Evolutionary conservation across 2,888 invertebrate species (phyloP).

Genomic region (Metopia argyrocephala): DNA sequence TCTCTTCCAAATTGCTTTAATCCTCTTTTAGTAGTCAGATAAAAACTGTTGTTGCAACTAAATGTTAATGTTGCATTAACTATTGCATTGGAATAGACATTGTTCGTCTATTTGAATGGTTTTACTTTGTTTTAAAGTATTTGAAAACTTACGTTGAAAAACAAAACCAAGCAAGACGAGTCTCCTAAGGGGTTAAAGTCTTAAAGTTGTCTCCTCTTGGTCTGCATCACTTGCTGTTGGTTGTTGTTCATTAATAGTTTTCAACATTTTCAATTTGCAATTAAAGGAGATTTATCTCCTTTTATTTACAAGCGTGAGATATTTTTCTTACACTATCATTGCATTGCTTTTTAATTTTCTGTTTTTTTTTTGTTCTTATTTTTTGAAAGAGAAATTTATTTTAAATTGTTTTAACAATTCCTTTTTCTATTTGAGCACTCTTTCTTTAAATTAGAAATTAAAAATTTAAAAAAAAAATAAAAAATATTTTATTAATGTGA

Average conservation of each 20-base stretch:
- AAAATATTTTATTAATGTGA: neutral
- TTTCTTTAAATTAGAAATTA: neutral
- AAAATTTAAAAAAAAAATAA: neutral
- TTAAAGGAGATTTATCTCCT: slow-evolving; percentile 60
- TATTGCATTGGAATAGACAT: too few relatives aligned
- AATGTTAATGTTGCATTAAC: too few relatives aligned
- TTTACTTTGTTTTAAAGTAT: too few relatives aligned
- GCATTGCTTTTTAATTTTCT: slow-evolving; percentile 15
- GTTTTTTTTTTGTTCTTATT: too few relatives aligned
- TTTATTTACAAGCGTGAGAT: slow-evolving; percentile 63
- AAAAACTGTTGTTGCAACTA: too few relatives aligned
- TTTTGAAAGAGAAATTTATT: slow-evolving; percentile 54
- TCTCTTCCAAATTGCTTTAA: slow-evolving; percentile 24
- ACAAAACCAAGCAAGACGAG: too few relatives aligned
- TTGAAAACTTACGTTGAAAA: too few relatives aligned
- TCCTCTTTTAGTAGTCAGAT: too few relatives aligned
- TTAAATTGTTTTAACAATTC: slow-evolving; percentile 62
- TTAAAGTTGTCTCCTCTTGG: slow-evolving; percentile 23
- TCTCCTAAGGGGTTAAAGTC: slow-evolving; percentile 11
- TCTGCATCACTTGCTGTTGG: slow-evolving; percentile 10
- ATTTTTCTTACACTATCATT: slow-evolving; percentile 45
- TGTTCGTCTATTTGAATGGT: too few relatives aligned
- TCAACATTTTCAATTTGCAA: slow-evolving; percentile 61
- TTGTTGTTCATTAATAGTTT: slow-evolving; percentile 27
- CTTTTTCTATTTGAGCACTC: slow-evolving; percentile 3